Percentiles rank a stretch among this genome's conserved stretches.
phyloP scores from a whole-genome alignment of 2,797 vertebrate genomes.

The Anas bernieri region DNA sequence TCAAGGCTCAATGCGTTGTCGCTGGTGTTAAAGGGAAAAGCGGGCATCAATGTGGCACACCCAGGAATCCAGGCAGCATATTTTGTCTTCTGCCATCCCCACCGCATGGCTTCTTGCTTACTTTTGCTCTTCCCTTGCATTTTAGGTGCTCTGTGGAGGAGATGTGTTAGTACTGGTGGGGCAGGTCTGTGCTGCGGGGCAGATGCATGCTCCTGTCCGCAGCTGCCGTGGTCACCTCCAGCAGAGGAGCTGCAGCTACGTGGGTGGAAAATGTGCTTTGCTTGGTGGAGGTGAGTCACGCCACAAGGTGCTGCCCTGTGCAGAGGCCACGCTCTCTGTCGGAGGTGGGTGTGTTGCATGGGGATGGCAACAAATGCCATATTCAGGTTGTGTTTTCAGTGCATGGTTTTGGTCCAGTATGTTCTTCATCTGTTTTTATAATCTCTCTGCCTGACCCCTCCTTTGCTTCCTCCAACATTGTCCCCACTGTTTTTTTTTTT shows the following conservation, averaged over 20 bases:
- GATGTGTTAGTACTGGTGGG: not conserved
- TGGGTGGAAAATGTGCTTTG: slow-evolving; percentile 18
- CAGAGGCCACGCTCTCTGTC: fast-evolving
- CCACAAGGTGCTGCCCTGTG: not conserved
- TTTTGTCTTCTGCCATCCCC: not conserved
- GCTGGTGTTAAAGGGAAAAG: not conserved
- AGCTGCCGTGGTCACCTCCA: not conserved
- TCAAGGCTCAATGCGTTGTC: not conserved
- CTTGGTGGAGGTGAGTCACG: not conserved
- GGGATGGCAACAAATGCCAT: not conserved
- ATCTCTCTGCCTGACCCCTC: not conserved
- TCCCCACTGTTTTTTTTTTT: not conserved
- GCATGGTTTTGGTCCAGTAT: not conserved
- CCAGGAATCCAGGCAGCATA: not conserved
- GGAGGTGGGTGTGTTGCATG: not conserved
- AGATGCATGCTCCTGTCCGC: not conserved
- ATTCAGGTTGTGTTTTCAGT: not conserved
- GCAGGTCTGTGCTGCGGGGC: not conserved
- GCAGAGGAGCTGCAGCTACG: not conserved
- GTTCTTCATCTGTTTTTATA: not conserved
- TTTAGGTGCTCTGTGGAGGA: not conserved
- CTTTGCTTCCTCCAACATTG: not conserved
- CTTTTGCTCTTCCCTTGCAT: not conserved
- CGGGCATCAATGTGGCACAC: too few species aligned
- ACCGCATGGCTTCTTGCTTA: not conserved